Percentiles rank a stretch among this genome's conserved stretches.
Evolutionary conservation across 1,140 invertebrate species (phyloP).

Genomic region (Drosophila pseudoobscura): DNA sequence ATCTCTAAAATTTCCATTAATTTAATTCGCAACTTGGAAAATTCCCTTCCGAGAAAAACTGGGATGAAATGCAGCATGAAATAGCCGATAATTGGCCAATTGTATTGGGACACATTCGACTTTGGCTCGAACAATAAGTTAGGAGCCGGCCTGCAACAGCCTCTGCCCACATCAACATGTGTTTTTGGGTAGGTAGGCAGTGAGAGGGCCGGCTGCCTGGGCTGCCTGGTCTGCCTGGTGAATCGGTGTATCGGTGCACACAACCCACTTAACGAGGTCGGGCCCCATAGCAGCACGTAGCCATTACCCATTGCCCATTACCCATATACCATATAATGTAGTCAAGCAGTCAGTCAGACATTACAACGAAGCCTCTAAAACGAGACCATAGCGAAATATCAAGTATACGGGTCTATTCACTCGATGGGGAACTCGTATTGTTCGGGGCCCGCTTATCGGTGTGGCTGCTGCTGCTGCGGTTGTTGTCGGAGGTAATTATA

Average conservation of each 20-base stretch:
- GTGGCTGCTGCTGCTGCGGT: background rate
- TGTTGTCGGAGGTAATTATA: slow-evolving; percentile 63
- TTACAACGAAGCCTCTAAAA: slow-evolving; percentile 43
- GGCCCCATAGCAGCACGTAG: slow-evolving; percentile 61
- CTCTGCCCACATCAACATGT: slow-evolving; percentile 25
- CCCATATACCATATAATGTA: slow-evolving; percentile 21
- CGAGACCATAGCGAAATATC: slow-evolving; percentile 63
- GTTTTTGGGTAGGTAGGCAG: background rate
- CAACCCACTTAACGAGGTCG: slow-evolving; percentile 58
- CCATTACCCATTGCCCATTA: slow-evolving; percentile 35
- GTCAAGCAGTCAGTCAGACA: slow-evolving; percentile 11
- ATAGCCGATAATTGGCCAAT: slow-evolving; percentile 46
- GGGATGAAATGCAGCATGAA: slow-evolving; percentile 36
- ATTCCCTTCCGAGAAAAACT: slow-evolving; percentile 23
- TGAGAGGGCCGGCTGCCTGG: slow-evolving; percentile 1
- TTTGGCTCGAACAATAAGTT: background rate
- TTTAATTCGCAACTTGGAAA: slow-evolving; percentile 24
- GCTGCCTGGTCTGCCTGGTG: background rate
- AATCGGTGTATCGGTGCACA: slow-evolving; percentile 5
- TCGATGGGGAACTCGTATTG: too few relatives aligned
- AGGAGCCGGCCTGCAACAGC: slow-evolving; percentile 12
- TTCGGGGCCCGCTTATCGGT: slow-evolving; percentile 6
- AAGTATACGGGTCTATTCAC: slow-evolving; percentile 41
- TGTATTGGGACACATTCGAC: slow-evolving; percentile 34
- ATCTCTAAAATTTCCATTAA: slow-evolving; percentile 27